Evolutionary conservation across 1,140 invertebrate genomes (phyloP), one percentile per base, ranked within the genome.

Genomic region (Calephelis virginiensis): DNA sequence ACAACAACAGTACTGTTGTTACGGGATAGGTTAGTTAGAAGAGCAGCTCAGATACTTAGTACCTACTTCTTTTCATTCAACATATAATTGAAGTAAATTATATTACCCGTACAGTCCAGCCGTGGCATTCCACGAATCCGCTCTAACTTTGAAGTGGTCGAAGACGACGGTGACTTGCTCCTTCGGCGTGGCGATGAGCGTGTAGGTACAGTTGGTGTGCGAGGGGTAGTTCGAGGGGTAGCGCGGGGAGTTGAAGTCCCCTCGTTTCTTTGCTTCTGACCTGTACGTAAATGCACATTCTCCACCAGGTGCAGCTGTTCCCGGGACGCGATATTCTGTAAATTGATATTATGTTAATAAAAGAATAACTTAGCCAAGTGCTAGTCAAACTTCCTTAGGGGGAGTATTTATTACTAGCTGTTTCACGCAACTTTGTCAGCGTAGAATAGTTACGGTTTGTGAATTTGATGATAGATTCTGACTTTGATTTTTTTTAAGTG

Each of bases 181-280:
- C 82, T 97, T 96, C 43, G 95, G 95, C 68, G 95, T 95, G 61
- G 96, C 95, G 70, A 95, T 83, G 89, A 99, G 98, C 74, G 95
- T 93, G 92, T 98, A 99, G 53, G 96, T 97, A 93, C 98, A 99
- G 92, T 97, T 97, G 40, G 96, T 97, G 80, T 96, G 95, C 76
- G 96, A 97, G 61, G 97, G 97, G 93, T 99, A 99, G 92, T 98
- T 98, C 80, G 96, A 96, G 76, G 98, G 98, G 93, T 98, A 97
- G 50, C 98, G 94, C 10, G 98, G 98, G 13, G 97, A 98, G 89
- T 99, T 99, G 85, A 99, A 97, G 75, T 97, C 96, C 13, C 98
- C 98, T 61, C 94, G 93, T 85, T 97, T 98, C 73, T 94, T 93
- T 50, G 95, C 96, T 68, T 94, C 94, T 87, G 97, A 98, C 65